Percentiles rank a stretch among this genome's conserved stretches.
Conservation (phyloP, 2,797 vertebrate genomes). For the Macropus fuliginosus region DNA sequence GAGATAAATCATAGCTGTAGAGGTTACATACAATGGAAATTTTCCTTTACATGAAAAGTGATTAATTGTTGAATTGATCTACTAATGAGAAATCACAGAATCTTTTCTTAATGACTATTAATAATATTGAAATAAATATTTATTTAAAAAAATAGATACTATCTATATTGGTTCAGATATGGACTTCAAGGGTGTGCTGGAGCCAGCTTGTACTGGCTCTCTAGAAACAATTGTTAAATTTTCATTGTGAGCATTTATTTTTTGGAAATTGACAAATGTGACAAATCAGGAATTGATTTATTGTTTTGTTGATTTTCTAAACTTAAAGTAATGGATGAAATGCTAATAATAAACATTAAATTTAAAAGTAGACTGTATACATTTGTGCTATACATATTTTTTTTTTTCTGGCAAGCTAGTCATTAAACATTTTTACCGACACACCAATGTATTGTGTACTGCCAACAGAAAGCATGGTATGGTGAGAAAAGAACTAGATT, state of each 20-base stretch:
- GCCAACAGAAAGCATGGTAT: neutral
- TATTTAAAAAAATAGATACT: neutral
- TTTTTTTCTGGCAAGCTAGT: neutral
- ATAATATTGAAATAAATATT: conserved; percentile 4
- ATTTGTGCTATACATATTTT: neutral
- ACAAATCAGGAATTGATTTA: neutral
- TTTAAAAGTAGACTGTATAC: neutral
- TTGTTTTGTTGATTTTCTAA: neutral
- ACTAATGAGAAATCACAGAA: conserved; percentile 8
- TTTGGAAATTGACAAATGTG: neutral
- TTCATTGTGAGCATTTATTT: neutral
- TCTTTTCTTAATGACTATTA: conserved; percentile 7
- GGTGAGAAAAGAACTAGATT: neutral
- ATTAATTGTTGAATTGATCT: neutral
- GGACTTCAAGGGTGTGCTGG: neutral
- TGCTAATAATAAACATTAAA: neutral
- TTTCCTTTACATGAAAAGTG: neutral
- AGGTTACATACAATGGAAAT: conserved; percentile 26
- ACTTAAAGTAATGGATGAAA: neutral
- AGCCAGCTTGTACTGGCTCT: neutral
- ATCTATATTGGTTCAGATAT: neutral
- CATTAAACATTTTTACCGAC: neutral
- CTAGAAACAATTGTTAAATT: neutral
- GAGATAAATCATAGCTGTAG: conserved; percentile 29
- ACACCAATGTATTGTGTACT: neutral